Percentiles rank a stretch among this genome's conserved stretches.
phyloP scores from a whole-genome alignment of 2,797 vertebrate genomes.

The Clarias platycephalus region DNA sequence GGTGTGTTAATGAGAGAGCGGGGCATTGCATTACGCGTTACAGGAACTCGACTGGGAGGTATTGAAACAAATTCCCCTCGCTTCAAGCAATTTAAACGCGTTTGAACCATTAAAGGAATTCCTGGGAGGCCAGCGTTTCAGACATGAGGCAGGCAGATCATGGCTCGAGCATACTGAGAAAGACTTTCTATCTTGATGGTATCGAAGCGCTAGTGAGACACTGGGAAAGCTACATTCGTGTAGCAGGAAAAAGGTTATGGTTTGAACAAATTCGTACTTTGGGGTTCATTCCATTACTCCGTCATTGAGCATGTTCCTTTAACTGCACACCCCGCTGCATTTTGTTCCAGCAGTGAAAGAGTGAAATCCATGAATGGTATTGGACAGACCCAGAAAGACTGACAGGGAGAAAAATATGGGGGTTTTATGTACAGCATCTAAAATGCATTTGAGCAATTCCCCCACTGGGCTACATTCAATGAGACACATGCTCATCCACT shows the following conservation, averaged over 20 bases:
- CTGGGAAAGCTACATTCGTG: too few species aligned
- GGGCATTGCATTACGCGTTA: neutral
- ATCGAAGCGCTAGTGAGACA: too few species aligned
- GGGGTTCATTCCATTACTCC: neutral
- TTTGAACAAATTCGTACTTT: too few species aligned
- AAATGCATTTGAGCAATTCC: neutral
- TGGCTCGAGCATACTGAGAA: too few species aligned
- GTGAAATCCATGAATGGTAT: neutral
- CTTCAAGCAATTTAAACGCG: too few species aligned
- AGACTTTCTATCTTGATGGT: neutral
- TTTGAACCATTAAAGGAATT: too few species aligned
- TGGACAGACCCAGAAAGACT: neutral
- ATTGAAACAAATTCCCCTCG: too few species aligned
- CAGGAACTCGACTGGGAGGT: too few species aligned
- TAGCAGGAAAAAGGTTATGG: too few species aligned
- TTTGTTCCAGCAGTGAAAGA: neutral
- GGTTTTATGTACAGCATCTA: neutral
- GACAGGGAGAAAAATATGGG: neutral
- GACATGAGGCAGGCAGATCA: too few species aligned
- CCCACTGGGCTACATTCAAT: neutral
- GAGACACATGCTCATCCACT: constrained; percentile 14
- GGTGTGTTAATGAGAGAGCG: constrained; percentile 54
- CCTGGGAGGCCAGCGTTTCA: too few species aligned
- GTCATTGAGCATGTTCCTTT: neutral
- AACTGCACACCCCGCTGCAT: neutral